Evolutionary conservation across 2,797 vertebrate species (phyloP), one percentile per base, ranked within the genome.

Genomic region (Tragelaphus eurycerus): DNA sequence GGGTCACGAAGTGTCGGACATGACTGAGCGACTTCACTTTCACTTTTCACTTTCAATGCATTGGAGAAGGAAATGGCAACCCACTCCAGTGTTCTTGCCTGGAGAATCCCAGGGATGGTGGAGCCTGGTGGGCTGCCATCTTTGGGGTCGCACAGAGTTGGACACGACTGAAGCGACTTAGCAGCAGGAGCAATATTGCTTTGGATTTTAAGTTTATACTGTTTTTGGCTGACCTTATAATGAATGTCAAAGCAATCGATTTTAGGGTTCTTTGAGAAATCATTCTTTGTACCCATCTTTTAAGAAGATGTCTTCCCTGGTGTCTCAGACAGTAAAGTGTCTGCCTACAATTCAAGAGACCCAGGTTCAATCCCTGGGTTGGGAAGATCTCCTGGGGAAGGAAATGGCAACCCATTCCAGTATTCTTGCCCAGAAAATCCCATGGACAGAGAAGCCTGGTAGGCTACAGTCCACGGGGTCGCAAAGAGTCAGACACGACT

Each of bases 41-140:
- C 31, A 16, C 16, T 64, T 64, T n/a, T 64, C 62, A 64, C 31
- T 64, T n/a, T n/a, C 62, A n/a, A 64, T 0, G 0, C 31, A n/a
- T 0, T 64, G 62, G 62, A 64, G 31, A 64, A n/a, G 62, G 62
- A n/a, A n/a, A n/a, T n/a, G 62, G 62, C 62, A 64, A 64, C 31
- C 31, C 31, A 64, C 62, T 64, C 16, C 62, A 64, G 60, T n/a
- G 7, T 19, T n/a, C 62, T 64, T n/a, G 62, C 62, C 31, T 64
- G 31, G 62, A 64, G 31, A 19, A 19, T 64, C 62, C 31, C 62
- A 19, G 31, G 62, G 16, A 19, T 0, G 0, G 31, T 0, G 31
- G 8, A 34, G 62, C 17, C 31, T 67, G 62, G 31, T 67, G 2
- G n/a, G 64, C 64, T 34, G 62, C n/a, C 4, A 0, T 34, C 62